These are phyloP conservation scores for Brenthis daphne DNA, from an alignment of 2,888 invertebrate genomes.

Conservation along the genomic window DNA sequence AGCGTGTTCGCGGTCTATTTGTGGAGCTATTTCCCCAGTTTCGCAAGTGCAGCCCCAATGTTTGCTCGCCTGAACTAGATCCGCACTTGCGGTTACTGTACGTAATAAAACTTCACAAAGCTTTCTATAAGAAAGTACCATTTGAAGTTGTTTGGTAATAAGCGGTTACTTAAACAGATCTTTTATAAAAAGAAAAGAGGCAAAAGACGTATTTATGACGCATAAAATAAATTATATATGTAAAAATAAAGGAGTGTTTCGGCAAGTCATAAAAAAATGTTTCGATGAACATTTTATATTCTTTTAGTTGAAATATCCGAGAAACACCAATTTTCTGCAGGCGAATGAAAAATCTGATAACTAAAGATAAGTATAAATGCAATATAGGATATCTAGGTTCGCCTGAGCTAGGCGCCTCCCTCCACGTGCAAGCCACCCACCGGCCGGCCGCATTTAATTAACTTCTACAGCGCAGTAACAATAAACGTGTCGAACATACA, in stretches of 20 bases:
- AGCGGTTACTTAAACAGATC: neutral
- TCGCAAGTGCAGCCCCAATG: slow-evolving; percentile 50
- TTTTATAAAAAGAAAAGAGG: neutral
- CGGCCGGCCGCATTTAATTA: slow-evolving; percentile 22
- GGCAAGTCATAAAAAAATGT: neutral
- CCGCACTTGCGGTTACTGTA: slow-evolving; percentile 34
- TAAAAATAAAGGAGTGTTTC: no score
- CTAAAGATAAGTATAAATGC: slow-evolving; percentile 1
- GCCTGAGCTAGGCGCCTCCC: slow-evolving; percentile 20
- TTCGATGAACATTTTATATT: neutral
- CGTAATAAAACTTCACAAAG: slow-evolving; percentile 18
- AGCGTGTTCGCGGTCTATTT: slow-evolving; percentile 61
- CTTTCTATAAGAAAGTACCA: slow-evolving; percentile 8
- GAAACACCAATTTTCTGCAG: neutral
- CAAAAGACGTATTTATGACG: no score
- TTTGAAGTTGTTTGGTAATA: neutral
- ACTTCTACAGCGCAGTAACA: slow-evolving; percentile 19
- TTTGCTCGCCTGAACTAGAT: slow-evolving; percentile 29
- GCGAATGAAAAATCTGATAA: slow-evolving; percentile 10
- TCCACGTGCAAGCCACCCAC: slow-evolving; percentile 36
- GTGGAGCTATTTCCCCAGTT: slow-evolving; percentile 57
- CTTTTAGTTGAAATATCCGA: neutral
- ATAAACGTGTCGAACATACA: slow-evolving; percentile 22
- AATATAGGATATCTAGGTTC: slow-evolving; percentile 6
- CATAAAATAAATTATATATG: no score